These are phyloP conservation scores for Epiblema foenella DNA, from an alignment of 2,888 invertebrate genomes.

Conservation along the genomic window DNA sequence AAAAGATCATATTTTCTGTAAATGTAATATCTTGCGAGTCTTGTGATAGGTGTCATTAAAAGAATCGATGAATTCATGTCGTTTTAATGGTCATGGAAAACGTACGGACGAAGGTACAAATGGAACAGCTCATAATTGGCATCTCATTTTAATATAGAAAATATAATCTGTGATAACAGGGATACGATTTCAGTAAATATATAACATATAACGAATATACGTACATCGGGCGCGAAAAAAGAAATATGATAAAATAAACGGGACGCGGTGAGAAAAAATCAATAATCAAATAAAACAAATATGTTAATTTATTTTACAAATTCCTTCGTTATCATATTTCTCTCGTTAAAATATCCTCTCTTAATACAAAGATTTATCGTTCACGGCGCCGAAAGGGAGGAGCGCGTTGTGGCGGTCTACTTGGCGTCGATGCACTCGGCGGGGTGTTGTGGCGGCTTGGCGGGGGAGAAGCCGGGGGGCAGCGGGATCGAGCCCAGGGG, in stretches of 20 bases:
- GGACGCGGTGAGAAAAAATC: constrained; percentile 61
- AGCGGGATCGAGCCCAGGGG: constrained; percentile 68
- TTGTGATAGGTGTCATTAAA: constrained; percentile 66
- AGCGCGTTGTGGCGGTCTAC: constrained; percentile 64
- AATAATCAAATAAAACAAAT: constrained; percentile 82
- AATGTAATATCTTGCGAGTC: constrained; percentile 42
- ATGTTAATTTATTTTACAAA: constrained; percentile 85
- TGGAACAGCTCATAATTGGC: constrained; percentile 75
- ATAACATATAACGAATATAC: constrained; percentile 72
- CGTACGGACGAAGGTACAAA: constrained; percentile 75
- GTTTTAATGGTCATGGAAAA: constrained; percentile 74
- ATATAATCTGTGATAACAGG: constrained; percentile 78
- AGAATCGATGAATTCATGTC: constrained; percentile 69
- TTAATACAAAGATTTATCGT: constrained; percentile 84
- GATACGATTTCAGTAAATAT: constrained; percentile 74
- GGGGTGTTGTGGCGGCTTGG: constrained; percentile 70
- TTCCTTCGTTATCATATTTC: constrained; percentile 85
- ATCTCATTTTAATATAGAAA: constrained; percentile 80
- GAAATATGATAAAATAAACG: constrained; percentile 70
- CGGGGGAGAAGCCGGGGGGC: constrained; percentile 80
- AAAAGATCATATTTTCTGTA: neutral
- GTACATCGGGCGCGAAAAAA: constrained; percentile 62
- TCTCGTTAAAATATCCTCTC: constrained; percentile 84
- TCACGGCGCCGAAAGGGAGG: constrained; percentile 72
- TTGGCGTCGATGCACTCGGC: constrained; percentile 84